These are phyloP conservation scores for Ochropacha duplaris DNA, from an alignment of 2,888 invertebrate species.

Conservation along the genomic window DNA sequence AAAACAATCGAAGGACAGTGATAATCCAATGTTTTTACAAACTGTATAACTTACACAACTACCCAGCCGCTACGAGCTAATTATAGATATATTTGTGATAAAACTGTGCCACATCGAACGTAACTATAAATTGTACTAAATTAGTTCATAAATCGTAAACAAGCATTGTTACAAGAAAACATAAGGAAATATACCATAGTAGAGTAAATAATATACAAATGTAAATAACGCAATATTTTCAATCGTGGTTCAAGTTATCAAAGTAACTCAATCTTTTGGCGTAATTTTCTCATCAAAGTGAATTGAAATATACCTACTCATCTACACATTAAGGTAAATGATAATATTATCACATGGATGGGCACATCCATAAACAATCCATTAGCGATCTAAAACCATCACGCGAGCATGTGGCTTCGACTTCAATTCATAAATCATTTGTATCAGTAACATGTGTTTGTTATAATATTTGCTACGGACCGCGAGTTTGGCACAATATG, in stretches of 20 bases:
- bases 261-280: too few species aligned
- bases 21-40: background rate
- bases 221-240: too few species aligned
- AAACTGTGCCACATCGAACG: background rate
- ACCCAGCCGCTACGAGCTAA: background rate
- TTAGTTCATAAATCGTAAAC: background rate
- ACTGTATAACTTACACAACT: background rate
- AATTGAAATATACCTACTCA: too few species aligned
- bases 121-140: background rate
- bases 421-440: background rate
- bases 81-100: background rate
- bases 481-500: background rate
- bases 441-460: background rate
- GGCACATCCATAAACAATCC: background rate
- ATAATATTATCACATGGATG: background rate
- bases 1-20: background rate
- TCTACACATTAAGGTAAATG: background rate
- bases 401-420: background rate
- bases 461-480: background rate
- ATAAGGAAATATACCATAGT: too few species aligned
- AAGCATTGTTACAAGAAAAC: background rate
- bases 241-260: too few species aligned
- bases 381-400: background rate
- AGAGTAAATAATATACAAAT: too few species aligned
- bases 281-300: too few species aligned